Conservation (phyloP, 2,113 vertebrate species). For the Raphicerus campestris region DNA sequence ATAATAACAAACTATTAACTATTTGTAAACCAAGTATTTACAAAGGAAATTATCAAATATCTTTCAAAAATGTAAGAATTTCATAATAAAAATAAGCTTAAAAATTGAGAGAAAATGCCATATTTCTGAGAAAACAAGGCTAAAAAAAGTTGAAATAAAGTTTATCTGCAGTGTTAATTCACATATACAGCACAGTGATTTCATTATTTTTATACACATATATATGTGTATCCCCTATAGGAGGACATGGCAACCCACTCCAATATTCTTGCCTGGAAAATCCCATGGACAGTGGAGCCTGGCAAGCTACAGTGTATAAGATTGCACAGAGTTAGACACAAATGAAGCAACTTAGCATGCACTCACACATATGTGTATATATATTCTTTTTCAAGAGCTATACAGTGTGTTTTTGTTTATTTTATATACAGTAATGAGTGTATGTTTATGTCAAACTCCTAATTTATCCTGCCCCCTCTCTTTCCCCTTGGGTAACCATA, state of each 20-base stretch:
- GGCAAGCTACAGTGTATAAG: accelerated
- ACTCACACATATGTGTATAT: not conserved
- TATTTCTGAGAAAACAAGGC: not conserved
- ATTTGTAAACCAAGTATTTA: not conserved
- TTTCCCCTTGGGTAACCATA: not conserved
- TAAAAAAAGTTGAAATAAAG: not conserved
- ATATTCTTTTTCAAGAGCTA: not conserved
- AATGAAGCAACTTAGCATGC: not conserved
- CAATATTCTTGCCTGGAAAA: not conserved
- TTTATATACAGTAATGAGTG: not conserved
- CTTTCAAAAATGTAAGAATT: not conserved
- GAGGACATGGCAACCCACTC: not conserved
- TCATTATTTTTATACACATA: not conserved
- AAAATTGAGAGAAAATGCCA: not conserved
- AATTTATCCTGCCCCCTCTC: not conserved
- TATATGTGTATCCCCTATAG: not conserved
- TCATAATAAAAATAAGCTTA: not conserved
- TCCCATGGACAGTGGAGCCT: not conserved
- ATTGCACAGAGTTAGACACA: not conserved
- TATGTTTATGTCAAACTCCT: not conserved
- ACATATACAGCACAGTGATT: not conserved
- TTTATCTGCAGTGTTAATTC: not conserved
- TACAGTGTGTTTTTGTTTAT: not conserved
- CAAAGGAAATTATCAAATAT: not conserved
- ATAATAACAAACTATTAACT: not conserved